Conservation (phyloP, 2,797 vertebrate species). For the Epinephelus coioides region DNA sequence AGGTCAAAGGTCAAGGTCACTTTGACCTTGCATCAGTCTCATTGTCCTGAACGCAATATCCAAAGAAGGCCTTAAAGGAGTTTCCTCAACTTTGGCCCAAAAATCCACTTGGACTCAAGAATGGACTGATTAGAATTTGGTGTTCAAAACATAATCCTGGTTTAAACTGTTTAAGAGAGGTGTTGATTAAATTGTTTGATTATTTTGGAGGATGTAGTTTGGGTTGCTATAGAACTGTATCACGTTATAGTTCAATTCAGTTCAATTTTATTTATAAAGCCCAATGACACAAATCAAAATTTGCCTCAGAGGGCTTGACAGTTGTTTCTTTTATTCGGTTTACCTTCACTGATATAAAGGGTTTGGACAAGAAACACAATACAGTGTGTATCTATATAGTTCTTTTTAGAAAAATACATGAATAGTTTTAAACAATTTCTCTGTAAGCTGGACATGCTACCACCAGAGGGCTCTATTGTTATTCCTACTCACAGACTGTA, state of each 20-base stretch:
- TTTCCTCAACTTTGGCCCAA: no score
- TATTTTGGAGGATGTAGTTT: constrained; percentile 4
- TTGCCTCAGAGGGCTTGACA: not conserved
- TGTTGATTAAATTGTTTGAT: not conserved
- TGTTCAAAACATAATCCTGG: no score
- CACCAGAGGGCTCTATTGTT: constrained; percentile 37
- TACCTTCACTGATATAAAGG: not conserved
- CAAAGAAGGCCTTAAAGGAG: no score
- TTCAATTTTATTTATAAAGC: no score
- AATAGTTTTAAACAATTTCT: not conserved
- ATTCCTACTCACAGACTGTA: not conserved
- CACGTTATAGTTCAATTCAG: not conserved
- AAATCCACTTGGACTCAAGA: no score
- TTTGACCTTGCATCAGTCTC: no score
- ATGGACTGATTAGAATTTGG: no score
- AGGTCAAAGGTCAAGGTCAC: no score
- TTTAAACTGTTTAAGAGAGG: no score
- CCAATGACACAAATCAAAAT: no score
- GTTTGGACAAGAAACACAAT: not conserved
- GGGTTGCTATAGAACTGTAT: not conserved
- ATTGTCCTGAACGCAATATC: no score
- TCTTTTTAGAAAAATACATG: not conserved
- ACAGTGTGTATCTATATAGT: not conserved
- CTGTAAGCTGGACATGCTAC: not conserved
- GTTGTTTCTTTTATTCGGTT: not conserved